These are phyloP conservation scores for Gallinago undulata DNA, from an alignment of 2,113 vertebrate genomes.

Conservation along the genomic window DNA sequence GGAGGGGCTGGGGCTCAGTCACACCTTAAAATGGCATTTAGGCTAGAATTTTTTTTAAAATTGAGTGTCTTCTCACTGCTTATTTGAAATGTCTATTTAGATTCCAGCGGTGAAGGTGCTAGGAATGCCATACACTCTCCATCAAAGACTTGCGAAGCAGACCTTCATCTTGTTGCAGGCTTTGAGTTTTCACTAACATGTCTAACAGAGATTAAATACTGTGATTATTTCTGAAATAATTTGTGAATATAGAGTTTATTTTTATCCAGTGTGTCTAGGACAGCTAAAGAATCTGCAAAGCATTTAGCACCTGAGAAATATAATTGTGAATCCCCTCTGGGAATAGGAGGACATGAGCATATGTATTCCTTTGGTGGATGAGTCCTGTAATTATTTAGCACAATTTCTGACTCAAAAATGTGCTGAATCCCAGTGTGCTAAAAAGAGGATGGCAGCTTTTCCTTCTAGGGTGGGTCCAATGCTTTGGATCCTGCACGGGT, in stretches of 20 bases:
- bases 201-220: conserved; percentile 21
- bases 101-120: neutral
- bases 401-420: neutral
- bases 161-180: neutral
- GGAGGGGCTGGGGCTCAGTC: neutral
- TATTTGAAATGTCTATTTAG: neutral
- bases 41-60: neutral
- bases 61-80: neutral
- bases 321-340: neutral
- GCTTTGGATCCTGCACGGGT: neutral
- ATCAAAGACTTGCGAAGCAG: neutral
- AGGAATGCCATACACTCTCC: neutral
- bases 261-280: neutral
- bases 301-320: neutral
- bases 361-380: neutral
- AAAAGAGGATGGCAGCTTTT: neutral
- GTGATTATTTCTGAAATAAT: conserved; percentile 46
- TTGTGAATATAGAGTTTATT: conserved; percentile 2
- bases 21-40: neutral
- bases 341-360: neutral
- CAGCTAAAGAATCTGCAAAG: conserved; percentile 1
- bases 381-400: neutral
- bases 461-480: neutral
- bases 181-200: neutral
- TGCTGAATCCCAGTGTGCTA: neutral